Percentiles rank a stretch among this genome's conserved stretches.
These are phyloP conservation scores for Andrena hattorfiana DNA, from an alignment of 2,888 invertebrate genomes.

Conservation along the genomic window DNA sequence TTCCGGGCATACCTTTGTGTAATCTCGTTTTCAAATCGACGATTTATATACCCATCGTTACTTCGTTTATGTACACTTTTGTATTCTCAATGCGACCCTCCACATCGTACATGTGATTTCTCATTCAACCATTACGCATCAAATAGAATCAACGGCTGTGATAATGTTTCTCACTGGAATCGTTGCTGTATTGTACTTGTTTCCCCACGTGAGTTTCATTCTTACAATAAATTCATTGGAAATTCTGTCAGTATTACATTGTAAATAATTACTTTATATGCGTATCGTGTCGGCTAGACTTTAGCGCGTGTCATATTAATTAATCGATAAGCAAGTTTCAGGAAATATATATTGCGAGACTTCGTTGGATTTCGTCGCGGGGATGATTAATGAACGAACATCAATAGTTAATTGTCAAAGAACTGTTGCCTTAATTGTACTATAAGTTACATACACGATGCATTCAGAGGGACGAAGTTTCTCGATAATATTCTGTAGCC, in stretches of 20 bases:
- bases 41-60: constrained; percentile 18
- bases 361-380: constrained; percentile 12
- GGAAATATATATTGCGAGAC: not conserved
- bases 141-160: constrained; percentile 47
- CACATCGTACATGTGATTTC: constrained; percentile 13
- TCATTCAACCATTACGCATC: constrained; percentile 13
- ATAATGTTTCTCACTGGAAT: constrained; percentile 43
- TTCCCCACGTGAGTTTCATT: constrained; percentile 39
- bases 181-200: constrained; percentile 40
- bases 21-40: not conserved
- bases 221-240: constrained; percentile 47
- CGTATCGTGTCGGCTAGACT: constrained; percentile 5
- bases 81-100: constrained; percentile 14
- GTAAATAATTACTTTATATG: constrained; percentile 37
- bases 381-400: not conserved
- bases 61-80: constrained; percentile 30
- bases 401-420: constrained; percentile 11
- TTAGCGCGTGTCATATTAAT: constrained; percentile 25
- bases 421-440: constrained; percentile 44
- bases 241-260: constrained; percentile 48
- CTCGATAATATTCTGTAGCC: constrained; percentile 8
- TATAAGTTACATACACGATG: constrained; percentile 8
- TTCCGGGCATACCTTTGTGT: constrained; percentile 23
- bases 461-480: constrained; percentile 2
- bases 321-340: constrained; percentile 23